These are phyloP conservation scores for Marmota monax DNA, from an alignment of 2,113 vertebrate genomes.

Conservation along the genomic window DNA sequence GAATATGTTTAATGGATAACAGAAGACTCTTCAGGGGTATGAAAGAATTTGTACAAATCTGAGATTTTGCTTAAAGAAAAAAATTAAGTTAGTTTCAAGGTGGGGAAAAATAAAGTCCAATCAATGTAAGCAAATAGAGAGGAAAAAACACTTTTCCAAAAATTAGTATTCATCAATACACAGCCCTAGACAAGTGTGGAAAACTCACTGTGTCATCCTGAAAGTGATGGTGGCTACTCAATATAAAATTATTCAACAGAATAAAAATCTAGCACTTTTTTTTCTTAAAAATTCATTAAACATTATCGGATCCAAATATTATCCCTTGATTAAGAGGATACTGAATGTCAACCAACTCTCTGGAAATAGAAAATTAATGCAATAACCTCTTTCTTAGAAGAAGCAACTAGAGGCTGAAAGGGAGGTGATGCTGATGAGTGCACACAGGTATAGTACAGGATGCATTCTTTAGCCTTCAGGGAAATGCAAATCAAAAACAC, in stretches of 20 bases:
- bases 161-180: background rate
- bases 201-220: background rate
- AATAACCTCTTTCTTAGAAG: background rate
- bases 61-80: background rate
- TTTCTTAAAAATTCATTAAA: background rate
- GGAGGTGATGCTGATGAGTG: background rate
- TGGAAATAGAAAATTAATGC: background rate
- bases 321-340: background rate
- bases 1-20: background rate
- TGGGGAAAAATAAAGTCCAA: background rate
- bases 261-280: background rate
- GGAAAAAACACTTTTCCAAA: background rate
- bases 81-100: background rate
- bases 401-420: background rate
- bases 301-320: background rate
- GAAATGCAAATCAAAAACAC: background rate
- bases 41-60: background rate
- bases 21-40: background rate
- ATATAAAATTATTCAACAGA: background rate
- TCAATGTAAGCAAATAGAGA: background rate
- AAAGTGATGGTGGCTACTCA: background rate
- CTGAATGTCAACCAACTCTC: background rate
- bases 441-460: too few relatives aligned
- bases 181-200: background rate
- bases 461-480: background rate